Base-by-base conservation (phyloP, 2,113 vertebrate species). In the Macrotus californicus region DNA sequence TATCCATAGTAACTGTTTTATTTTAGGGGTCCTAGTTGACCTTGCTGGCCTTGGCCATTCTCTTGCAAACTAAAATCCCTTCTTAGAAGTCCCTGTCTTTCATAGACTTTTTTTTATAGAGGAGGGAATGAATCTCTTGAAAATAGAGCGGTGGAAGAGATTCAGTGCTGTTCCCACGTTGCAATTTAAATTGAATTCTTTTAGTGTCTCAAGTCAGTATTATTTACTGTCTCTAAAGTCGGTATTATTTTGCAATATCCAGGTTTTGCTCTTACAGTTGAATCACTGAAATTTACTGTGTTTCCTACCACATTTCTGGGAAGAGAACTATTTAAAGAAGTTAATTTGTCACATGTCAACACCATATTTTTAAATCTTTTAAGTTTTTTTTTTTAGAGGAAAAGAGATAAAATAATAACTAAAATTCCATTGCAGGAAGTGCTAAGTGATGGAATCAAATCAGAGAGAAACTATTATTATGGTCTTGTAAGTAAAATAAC, bases 261-360 rank as follows among this genome's bases (percentile, higher is more conserved):
- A 88, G 76, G 26, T 77, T 94, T 97, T 94, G 52, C 70, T 91
- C 22, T 75, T 54, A 43, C 1, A 70, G 31, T 86, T 92, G 84
- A 92, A 84, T 95, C 72, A 85, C 67, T 87, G 46, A 94, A 90
- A 92, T 97, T 91, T 96, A 88, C 41, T 77, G 64, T 82, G 22
- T 91, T 96, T 69, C 12, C 26, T 87, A 22, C 43, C 36, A 2
- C 69, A 66, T 93, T 95, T 95, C 89, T 86, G 54, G 87, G 64
- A 97, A 75, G 10, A 81, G 69, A 69, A 6, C 54, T 92, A 21
- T 90, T 94, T 95, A 76, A 93, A 92, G 86, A 94, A 93, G 31
- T 89, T 86, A 86, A 46, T 76, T 88, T 79, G 86, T 70, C 59
- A 86, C 29, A 67, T 73, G 34, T 81, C 59, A 88, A 0, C 82